A percentile compares a stretch with the other conserved stretches of the same genome.
phyloP scores from a whole-genome alignment of 37 sponge, comb jelly and placozoan species.

The Lycopodina hypogea region DNA sequence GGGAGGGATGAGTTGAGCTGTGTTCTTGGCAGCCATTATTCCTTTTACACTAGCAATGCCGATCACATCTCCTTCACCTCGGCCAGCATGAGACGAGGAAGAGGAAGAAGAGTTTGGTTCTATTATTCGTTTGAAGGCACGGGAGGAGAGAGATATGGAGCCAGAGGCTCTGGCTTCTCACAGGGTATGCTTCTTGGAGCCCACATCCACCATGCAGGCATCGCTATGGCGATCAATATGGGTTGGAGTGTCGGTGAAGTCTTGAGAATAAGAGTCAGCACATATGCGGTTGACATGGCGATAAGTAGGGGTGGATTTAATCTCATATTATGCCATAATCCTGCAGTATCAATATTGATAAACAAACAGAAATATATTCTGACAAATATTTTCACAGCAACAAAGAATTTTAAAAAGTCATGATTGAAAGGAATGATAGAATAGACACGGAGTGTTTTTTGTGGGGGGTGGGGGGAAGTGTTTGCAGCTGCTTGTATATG shows the following conservation, averaged over 20 bases:
- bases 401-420: too few species aligned
- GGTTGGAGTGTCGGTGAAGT: slow-evolving; percentile 18
- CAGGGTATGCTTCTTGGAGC: slow-evolving; percentile 51
- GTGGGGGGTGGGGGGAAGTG: background rate
- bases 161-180: slow-evolving; percentile 72
- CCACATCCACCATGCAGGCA: slow-evolving; percentile 86
- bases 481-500: background rate
- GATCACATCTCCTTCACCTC: slow-evolving; percentile 79
- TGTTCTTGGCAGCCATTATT: slow-evolving; percentile 91
- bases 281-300: background rate
- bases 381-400: too few species aligned
- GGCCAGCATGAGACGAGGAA: background rate
- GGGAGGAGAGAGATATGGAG: slow-evolving; percentile 47
- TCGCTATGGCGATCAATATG: slow-evolving; percentile 72
- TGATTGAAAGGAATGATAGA: too few species aligned
- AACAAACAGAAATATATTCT: background rate
- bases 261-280: background rate
- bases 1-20: slow-evolving; percentile 83
- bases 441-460: background rate
- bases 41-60: slow-evolving; percentile 84
- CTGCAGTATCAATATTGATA: background rate
- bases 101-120: background rate
- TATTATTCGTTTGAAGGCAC: slow-evolving; percentile 46
- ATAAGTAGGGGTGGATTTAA: background rate
- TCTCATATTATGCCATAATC: background rate